Evolutionary conservation across 2,888 invertebrate species (phyloP), one percentile per base, ranked within the genome.

Genomic region (Lysandra bellargus): DNA sequence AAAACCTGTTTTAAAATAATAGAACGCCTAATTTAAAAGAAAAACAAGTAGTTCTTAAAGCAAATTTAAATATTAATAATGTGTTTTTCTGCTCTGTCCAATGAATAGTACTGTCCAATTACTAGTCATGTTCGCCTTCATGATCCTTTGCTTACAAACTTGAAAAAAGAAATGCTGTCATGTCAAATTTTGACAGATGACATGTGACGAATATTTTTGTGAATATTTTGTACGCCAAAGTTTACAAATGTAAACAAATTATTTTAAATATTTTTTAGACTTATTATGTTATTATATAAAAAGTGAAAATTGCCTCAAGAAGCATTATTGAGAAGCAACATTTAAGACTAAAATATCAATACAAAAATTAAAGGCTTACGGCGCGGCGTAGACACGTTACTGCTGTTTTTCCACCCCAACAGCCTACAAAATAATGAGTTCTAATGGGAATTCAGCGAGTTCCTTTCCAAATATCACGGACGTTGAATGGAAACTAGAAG

Each of bases 401-500:
- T 64, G 64, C 30, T 30, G 5, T 33, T 69, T 69, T 33, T 69
- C 30, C 64, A 69, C 64, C 64, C 64, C 30, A 64, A 64, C 3
- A 12, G 30, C 30, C 12, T 12, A 30, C 49, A 30, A 23, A 57
- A 82, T 37, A 37, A 85, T 85, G 84, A 83, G 83, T 37, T 74
- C 81, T 7, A 80, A 80, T 53, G 76, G 57, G 57, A 76, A 79
- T 76, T 76, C 76, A 30, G 49, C 75, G 23, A 86, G 85, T 80
- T 85, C 87, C 79, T 85, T 95, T 81, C 95, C 95, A 0, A 95
- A 95, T 84, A 92, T 96, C 80, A 92, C 93, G 2, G 96, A 96
- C 83, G 94, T 95, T 0, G 95, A 95, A 81, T 96, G 96, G 96
- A 96, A 95, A 86, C 89, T 96, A n/a, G 95, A 96, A 88, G 95